Base-by-base conservation (phyloP, 2,113 vertebrate species). In the Steatornis caripensis region DNA sequence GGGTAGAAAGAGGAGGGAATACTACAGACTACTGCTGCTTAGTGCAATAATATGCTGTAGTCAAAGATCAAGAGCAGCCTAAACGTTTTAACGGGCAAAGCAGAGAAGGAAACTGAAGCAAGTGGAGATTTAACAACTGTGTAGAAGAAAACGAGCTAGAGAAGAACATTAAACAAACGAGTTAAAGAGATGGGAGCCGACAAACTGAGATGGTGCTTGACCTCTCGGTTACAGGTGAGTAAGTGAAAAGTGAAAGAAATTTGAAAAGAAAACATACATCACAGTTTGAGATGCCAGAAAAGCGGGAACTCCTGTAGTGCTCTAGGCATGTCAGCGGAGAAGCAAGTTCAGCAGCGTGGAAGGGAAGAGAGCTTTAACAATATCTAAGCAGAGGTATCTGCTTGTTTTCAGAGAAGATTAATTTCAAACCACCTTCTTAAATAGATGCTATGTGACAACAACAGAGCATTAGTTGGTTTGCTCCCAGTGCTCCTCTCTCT, bases 21-120 rank as follows among this genome's bases (percentile, higher is more conserved):
- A 60, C 11, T 62, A 20, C 55, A 53, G 34, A 30, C 34, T 54
- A 17, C 32, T 69, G 32, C 46, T 72, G 29, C 34, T 79, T 54
- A 27, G 7, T 3, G 13, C 3, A 1, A 37, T 12, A 1, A 37
- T 12, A 34, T 2, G 46, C 14, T 49, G 19, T 11, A 12, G 13
- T 23, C 49, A 68, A 78, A 89, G 68, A 39, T 17, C 39, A 48
- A 71, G 55, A 84, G 19, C 69, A 77, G 68, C 46, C 29, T 41
- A 12, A 66, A 58, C 1, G 1, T 39, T 71, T 84, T 19, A 66
- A 55, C 9, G 2, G 39, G 51, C 27, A 86, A 70, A 79, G n/a
- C 23, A 84, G n/a, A 79, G 27, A 75, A 48, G 30, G 34, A 71
- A 69, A 68, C 51, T 48, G 17, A 77, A 70, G 18, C 23, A 80